Conservation (phyloP, 2,888 invertebrate species). For the Agrochola lota region DNA sequence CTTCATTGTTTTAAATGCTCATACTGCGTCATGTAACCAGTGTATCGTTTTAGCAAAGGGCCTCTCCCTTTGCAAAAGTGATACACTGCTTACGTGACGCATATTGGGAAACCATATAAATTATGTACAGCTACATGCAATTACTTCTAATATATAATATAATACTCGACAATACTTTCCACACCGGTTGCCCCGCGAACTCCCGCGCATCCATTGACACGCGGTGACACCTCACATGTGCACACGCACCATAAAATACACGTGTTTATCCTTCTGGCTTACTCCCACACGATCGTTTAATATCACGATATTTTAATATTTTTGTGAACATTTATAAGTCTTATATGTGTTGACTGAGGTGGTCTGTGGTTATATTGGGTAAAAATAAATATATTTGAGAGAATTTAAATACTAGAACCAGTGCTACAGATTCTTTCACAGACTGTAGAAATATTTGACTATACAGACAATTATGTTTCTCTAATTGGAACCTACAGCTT, state of each 20-base stretch:
- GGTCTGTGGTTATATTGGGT: slow-evolving; percentile 41
- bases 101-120: too few relatives aligned
- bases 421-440: not conserved
- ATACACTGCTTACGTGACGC: too few relatives aligned
- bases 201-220: slow-evolving; percentile 58
- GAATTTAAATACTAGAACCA: not conserved
- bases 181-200: slow-evolving; percentile 40
- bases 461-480: not conserved
- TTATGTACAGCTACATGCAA: not conserved
- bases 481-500: slow-evolving; percentile 11
- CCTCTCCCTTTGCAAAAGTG: not conserved
- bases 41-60: too few relatives aligned
- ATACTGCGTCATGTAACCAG: not conserved
- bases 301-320: slow-evolving; percentile 63
- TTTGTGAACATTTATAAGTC: slow-evolving; percentile 54
- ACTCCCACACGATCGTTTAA: slow-evolving; percentile 67
- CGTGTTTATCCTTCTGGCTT: slow-evolving; percentile 59
- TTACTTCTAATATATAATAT: slow-evolving; percentile 15
- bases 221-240: slow-evolving; percentile 47
- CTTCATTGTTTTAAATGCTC: not conserved
- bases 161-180: slow-evolving; percentile 27
- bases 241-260: slow-evolving; percentile 55
- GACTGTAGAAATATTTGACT: not conserved
- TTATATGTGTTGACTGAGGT: slow-evolving; percentile 41
- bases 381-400: not conserved